Percentiles rank a stretch among this genome's conserved stretches.
These are phyloP conservation scores for Siderastrea radians DNA, from an alignment of 92 coral and sea anemone genomes.

Conservation along the genomic window DNA sequence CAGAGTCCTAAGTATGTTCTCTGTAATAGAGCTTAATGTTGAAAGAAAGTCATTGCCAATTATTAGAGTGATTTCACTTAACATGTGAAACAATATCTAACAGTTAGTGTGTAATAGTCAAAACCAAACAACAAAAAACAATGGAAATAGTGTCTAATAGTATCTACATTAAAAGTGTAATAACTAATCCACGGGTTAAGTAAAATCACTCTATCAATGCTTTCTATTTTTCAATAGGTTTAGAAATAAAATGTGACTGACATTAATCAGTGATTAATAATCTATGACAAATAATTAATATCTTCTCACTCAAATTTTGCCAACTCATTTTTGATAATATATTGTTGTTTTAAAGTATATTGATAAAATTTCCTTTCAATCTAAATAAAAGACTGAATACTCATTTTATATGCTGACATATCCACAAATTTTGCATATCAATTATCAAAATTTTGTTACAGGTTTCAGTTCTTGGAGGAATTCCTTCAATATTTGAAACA, in stretches of 20 bases:
- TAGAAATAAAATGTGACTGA: too few species aligned
- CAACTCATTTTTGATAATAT: neutral
- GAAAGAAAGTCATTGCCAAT: neutral
- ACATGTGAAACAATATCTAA: too few species aligned
- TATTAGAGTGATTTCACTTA: neutral
- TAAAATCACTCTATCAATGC: neutral
- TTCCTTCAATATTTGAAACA: constrained; percentile 53
- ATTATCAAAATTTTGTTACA: neutral
- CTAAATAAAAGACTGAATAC: neutral
- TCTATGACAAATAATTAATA: too few species aligned
- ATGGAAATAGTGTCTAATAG: too few species aligned
- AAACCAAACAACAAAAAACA: too few species aligned
- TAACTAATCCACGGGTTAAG: too few species aligned
- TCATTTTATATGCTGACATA: neutral
- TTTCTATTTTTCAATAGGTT: too few species aligned
- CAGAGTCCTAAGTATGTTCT: too few species aligned
- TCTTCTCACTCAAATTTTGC: too few species aligned
- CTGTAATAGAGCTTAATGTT: neutral
- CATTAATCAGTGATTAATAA: too few species aligned
- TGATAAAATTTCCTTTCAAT: neutral
- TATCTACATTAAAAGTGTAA: too few species aligned
- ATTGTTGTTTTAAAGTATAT: neutral
- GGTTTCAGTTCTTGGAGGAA: constrained; percentile 39
- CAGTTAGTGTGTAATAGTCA: too few species aligned
- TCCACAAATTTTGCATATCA: neutral